Conservation (phyloP, 1,140 invertebrate genomes). For the Drosophila busckii region DNA sequence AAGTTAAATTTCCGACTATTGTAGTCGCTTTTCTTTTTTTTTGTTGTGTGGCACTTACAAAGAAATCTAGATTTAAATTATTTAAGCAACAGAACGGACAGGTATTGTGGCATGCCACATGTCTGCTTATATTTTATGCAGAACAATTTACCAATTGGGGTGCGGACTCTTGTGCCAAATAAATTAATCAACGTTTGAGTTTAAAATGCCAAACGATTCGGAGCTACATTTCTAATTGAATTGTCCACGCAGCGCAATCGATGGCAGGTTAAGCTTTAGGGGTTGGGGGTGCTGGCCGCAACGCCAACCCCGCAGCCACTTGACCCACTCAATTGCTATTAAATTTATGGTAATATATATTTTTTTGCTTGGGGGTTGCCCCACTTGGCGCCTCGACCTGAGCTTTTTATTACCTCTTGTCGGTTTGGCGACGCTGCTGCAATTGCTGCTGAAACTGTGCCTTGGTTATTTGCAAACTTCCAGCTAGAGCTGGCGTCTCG, state of each 20-base stretch:
- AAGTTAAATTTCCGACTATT: conserved; percentile 43
- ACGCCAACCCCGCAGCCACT: not conserved
- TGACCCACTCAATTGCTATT: conserved; percentile 25
- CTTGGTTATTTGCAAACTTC: conserved; percentile 67
- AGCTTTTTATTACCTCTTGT: conserved; percentile 63
- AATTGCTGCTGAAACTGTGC: conserved; percentile 72
- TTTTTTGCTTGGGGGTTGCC: conserved; percentile 23
- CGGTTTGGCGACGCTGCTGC: conserved; percentile 51
- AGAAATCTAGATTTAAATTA: conserved; percentile 65
- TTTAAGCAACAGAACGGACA: conserved; percentile 33
- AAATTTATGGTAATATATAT: conserved; percentile 66
- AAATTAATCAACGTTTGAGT: conserved; percentile 57
- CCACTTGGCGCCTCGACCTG: conserved; percentile 21
- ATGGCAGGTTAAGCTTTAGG: conserved; percentile 22
- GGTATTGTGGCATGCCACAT: conserved; percentile 28
- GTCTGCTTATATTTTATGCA: not conserved
- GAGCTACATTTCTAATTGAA: conserved; percentile 46
- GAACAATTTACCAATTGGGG: conserved; percentile 1
- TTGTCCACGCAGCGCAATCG: conserved; percentile 56
- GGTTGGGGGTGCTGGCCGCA: not conserved
- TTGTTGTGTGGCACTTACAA: conserved; percentile 33
- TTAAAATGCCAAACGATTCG: conserved; percentile 35
- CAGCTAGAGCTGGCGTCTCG: conserved; percentile 47
- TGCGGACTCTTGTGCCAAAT: conserved; percentile 31
- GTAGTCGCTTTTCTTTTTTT: conserved; percentile 22